A percentile compares a stretch with the other conserved stretches of the same genome.
These are phyloP conservation scores for Oreochromis niloticus DNA, from an alignment of 2,113 vertebrate species.

Conservation along the genomic window DNA sequence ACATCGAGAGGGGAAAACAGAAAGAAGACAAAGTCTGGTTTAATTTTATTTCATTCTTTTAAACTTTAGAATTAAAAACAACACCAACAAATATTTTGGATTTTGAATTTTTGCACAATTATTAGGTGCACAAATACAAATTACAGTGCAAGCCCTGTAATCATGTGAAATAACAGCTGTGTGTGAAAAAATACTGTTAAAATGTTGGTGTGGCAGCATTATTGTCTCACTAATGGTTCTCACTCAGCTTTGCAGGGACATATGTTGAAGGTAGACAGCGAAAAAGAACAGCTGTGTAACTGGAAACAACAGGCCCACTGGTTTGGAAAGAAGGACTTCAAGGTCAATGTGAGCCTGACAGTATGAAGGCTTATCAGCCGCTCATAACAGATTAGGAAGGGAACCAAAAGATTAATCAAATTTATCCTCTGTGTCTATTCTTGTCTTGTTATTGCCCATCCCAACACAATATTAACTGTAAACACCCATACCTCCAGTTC, in stretches of 20 bases:
- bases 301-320: not conserved
- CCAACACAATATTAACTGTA: not conserved
- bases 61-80: not conserved
- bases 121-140: not conserved
- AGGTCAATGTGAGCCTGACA: not conserved
- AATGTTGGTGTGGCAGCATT: not conserved
- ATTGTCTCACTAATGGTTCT: not conserved
- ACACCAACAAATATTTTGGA: not conserved
- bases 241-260: not conserved
- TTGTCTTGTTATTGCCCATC: not conserved
- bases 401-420: constrained; percentile 31
- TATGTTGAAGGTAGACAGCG: not conserved
- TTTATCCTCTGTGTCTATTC: constrained; percentile 4
- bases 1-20: not conserved
- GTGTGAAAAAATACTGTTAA: not conserved
- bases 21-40: not conserved
- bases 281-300: not conserved
- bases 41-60: not conserved
- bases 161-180: not conserved
- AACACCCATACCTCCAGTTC: constrained; percentile 88
- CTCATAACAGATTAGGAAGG: constrained; percentile 34
- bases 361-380: not conserved
- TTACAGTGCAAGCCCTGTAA: too few relatives aligned
- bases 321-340: not conserved
- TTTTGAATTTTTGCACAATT: not conserved